Conservation (phyloP, 2,888 invertebrate species). For the Oxycera nigricornis region DNA sequence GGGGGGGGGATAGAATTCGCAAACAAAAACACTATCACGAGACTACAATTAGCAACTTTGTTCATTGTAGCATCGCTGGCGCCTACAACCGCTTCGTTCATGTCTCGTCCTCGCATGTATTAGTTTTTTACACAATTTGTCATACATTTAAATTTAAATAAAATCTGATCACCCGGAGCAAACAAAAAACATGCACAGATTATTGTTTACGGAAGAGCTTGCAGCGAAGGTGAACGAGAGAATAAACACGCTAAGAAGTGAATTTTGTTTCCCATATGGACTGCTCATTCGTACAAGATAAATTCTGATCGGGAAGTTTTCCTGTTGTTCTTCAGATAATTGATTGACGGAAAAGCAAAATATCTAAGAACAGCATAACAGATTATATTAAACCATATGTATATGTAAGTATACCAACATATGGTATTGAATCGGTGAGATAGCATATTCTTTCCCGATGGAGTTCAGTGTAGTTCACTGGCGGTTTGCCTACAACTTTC, state of each 20-base stretch:
- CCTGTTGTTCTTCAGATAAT: neutral
- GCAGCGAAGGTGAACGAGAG: neutral
- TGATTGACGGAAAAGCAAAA: too few species aligned
- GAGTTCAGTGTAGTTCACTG: neutral
- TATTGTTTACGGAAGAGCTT: slow-evolving; percentile 11
- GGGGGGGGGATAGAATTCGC: neutral
- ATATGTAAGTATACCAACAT: too few species aligned
- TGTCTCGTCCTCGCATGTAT: neutral
- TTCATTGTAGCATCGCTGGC: neutral
- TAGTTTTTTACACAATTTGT: neutral
- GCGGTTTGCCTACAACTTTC: neutral
- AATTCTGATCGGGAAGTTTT: neutral
- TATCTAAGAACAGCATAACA: too few species aligned
- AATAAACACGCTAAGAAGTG: neutral
- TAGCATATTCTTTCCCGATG: too few species aligned
- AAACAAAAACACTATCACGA: slow-evolving; percentile 1
- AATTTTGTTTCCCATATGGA: neutral
- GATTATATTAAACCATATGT: too few species aligned
- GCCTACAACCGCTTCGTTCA: neutral
- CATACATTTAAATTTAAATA: neutral
- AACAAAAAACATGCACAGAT: neutral
- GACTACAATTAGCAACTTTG: neutral
- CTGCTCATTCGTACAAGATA: neutral
- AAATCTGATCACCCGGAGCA: neutral
- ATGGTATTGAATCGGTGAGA: too few species aligned